Percentiles rank a stretch among this genome's conserved stretches.
phyloP scores from a whole-genome alignment of 1,140 invertebrate species.

The Cotesia glomerata region DNA sequence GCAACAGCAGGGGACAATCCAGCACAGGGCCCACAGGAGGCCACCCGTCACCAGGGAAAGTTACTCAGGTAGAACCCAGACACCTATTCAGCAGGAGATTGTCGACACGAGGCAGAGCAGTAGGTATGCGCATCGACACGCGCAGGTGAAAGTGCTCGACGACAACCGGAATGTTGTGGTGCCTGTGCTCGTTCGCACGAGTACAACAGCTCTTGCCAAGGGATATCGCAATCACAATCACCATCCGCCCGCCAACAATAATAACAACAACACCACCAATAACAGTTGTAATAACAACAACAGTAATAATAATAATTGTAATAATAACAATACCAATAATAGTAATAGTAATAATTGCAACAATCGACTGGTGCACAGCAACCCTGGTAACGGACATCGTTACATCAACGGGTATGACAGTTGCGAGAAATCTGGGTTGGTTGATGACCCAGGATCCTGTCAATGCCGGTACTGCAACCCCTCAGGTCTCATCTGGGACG shows the following conservation, averaged over 20 bases:
- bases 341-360: constrained; percentile 26
- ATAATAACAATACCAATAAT: constrained; percentile 15
- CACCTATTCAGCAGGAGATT: constrained; percentile 47
- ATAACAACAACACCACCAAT: constrained; percentile 34
- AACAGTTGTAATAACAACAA: constrained; percentile 27
- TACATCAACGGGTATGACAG: constrained; percentile 44
- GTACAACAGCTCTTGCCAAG: constrained; percentile 39
- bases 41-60: constrained; percentile 43
- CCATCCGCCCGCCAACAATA: constrained; percentile 38
- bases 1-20: neutral
- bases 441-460: constrained; percentile 66
- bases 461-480: constrained; percentile 83
- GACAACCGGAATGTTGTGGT: constrained; percentile 59
- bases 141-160: constrained; percentile 60
- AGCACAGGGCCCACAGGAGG: constrained; percentile 40
- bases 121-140: constrained; percentile 50
- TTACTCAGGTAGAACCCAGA: constrained; percentile 39
- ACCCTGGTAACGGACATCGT: constrained; percentile 42
- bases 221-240: constrained; percentile 42
- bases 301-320: constrained; percentile 17
- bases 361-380: constrained; percentile 34
- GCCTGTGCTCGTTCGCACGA: constrained; percentile 42
- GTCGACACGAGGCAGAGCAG: constrained; percentile 48
- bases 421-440: constrained; percentile 51
- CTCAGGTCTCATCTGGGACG: constrained; percentile 77